Percentiles rank a stretch among this genome's conserved stretches.
Conservation (phyloP, 2,888 invertebrate genomes). For the Diaperis boleti region DNA sequence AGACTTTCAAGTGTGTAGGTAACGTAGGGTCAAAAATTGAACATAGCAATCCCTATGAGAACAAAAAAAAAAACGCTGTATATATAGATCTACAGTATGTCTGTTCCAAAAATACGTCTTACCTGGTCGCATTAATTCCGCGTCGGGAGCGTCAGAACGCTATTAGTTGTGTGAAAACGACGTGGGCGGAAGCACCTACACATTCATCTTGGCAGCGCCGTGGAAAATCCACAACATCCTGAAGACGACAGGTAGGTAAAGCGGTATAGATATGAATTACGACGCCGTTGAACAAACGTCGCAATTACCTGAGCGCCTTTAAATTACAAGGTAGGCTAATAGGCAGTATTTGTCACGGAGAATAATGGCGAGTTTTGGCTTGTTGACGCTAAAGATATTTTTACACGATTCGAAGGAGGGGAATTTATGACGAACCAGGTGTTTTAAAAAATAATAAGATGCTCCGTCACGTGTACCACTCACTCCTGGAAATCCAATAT, state of each 20-base stretch:
- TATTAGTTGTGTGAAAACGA: constrained; percentile 46
- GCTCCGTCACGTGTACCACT: no score
- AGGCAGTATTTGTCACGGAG: constrained; percentile 60
- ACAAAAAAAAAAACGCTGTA: no score
- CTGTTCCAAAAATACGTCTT: constrained; percentile 43
- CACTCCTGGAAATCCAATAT: no score
- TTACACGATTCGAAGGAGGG: constrained; percentile 11
- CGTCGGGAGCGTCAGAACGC: constrained; percentile 44
- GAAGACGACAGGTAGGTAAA: constrained; percentile 40
- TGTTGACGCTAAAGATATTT: constrained; percentile 15
- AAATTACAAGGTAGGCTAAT: constrained; percentile 63
- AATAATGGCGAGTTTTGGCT: constrained; percentile 12
- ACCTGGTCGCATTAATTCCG: constrained; percentile 46
- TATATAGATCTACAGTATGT: constrained; percentile 42
- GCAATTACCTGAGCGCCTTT: constrained; percentile 61
- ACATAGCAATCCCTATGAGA: no score
- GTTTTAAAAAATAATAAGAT: constrained; percentile 26
- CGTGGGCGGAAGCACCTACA: constrained; percentile 42
- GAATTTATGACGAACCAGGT: constrained; percentile 30
- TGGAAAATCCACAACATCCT: constrained; percentile 26
- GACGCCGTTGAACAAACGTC: constrained; percentile 62
- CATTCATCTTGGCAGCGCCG: constrained; percentile 35
- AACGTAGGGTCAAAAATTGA: no score
- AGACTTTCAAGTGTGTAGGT: no score
- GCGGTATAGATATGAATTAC: constrained; percentile 58